Evolutionary conservation across 2,888 invertebrate species (phyloP), one percentile per base, ranked within the genome.

Genomic region (Pseudococcus viburni): DNA sequence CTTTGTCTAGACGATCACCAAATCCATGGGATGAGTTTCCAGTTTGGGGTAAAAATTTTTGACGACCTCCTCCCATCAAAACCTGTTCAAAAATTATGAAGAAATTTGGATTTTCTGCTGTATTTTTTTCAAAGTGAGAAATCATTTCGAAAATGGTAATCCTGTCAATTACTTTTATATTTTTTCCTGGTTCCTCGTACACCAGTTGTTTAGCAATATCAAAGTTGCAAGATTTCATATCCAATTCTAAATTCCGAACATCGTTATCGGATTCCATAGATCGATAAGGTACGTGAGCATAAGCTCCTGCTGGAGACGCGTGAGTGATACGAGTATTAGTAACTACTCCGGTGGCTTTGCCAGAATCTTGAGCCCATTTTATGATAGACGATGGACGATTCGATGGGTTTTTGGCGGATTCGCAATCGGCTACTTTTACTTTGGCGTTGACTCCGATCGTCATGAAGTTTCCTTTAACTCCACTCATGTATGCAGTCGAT

Each of bases 11-110:
- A 55, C 96, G 92, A 87, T 92, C 92, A 0, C 96, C 95, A 11
- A 22, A 15, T 0, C 85, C 88, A 19, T 46, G n/a, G 2, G 22
- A 8, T 4, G 68, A 73, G 95, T 94, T 26, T 95, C 94, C 33
- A 96, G 90, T 91, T 0, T 91, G 90, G 0, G 92, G 90, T 39
- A 94, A 93, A 9, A 97, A 91, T 90, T 93, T 92, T 91, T 96
- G 95, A 80, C 95, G 93, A 0, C 98, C 97, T 7, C 98, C 98
- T 0, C 97, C 98, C 94, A 98, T 94, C 26, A 98, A 95, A 0
- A 96, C 96, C 95, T 95, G 15, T 42, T 51, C 39, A 22, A 55
- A 64, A 12, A 64, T 33, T 12, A 26, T 33, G 19, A 11, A 73
- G n/a, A 5, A n/a, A 33, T 42, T 22, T 4, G n/a, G 46, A 33